phyloP scores from a whole-genome alignment of 2,113 vertebrate genomes.

The Aphelocoma coerulescens region DNA sequence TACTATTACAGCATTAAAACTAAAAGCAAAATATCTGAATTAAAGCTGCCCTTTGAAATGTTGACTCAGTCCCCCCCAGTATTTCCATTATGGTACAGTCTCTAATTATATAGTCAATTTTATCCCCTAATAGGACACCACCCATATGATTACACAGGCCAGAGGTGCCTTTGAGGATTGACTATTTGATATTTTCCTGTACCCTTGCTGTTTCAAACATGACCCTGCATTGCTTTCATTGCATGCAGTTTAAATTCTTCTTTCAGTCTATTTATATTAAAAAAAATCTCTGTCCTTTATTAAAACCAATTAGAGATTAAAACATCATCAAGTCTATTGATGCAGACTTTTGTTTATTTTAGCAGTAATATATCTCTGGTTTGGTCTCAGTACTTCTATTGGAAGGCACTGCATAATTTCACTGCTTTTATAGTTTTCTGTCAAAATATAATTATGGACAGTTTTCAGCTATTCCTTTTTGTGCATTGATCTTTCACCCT shows the following conservation, averaged over 20 bases:
- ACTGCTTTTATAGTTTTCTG: neutral
- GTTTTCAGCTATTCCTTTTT: neutral
- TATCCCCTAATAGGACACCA: neutral
- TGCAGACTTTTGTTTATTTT: neutral
- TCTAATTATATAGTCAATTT: neutral
- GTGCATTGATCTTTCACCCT: neutral
- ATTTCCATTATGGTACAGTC: neutral
- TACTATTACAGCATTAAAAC: neutral
- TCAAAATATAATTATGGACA: neutral
- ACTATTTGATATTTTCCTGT: neutral
- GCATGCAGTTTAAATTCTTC: neutral
- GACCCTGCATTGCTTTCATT: neutral
- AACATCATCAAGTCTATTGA: neutral
- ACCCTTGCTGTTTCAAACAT: neutral
- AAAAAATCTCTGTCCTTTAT: neutral
- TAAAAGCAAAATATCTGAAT: neutral
- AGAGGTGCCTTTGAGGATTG: neutral
- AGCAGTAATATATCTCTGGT: neutral
- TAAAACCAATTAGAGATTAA: neutral
- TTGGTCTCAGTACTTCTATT: neutral
- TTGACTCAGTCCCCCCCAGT: neutral
- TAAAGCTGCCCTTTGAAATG: neutral
- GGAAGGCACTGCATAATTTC: neutral
- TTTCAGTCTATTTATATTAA: neutral
- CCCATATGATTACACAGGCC: neutral